Conservation (phyloP, 2,888 invertebrate genomes). For the Tipula helvola region DNA sequence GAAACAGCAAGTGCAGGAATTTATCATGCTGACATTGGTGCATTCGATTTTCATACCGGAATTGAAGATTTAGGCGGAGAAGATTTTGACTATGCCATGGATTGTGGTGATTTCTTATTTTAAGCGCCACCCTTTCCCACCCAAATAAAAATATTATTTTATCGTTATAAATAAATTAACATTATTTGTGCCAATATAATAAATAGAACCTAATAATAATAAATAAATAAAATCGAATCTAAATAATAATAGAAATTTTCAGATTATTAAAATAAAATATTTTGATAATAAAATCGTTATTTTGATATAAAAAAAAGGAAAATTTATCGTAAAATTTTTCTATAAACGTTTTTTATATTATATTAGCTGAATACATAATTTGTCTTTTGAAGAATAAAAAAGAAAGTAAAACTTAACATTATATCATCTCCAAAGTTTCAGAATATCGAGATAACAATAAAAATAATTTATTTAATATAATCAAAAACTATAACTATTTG, state of each 20-base stretch:
- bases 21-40: constrained; percentile 46
- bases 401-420: not conserved
- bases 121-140: constrained; percentile 27
- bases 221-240: constrained; percentile 8
- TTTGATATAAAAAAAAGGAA: not conserved
- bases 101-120: constrained; percentile 61
- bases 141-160: not conserved
- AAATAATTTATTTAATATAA: no score
- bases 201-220: not conserved
- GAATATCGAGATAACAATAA: not conserved
- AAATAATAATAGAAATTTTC: not conserved
- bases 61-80: constrained; percentile 39
- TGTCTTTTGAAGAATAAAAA: not conserved
- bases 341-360: not conserved
- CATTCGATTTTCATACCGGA: constrained; percentile 42
- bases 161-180: not conserved
- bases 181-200: not conserved
- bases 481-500: no score
- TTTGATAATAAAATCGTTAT: not conserved
- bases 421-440: not conserved
- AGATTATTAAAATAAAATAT: not conserved
- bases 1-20: constrained; percentile 44
- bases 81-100: constrained; percentile 57
- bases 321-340: not conserved
- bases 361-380: not conserved